Evolutionary conservation across 2,888 invertebrate species (phyloP).

Genomic region (Sepiola atlantica): DNA sequence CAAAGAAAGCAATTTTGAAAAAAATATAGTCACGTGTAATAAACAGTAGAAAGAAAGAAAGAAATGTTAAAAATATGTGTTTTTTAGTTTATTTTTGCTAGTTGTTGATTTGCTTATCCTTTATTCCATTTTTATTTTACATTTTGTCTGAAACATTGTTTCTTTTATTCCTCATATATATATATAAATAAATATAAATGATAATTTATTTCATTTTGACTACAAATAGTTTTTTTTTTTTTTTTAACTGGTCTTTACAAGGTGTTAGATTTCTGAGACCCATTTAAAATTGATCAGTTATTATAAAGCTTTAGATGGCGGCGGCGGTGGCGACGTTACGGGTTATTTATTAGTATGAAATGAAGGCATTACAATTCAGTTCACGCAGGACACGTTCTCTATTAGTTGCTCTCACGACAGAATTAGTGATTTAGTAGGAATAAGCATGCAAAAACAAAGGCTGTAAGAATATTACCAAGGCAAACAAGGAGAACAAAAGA

Average conservation of each 20-base stretch:
- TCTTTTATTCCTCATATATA: no score
- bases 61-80: no score
- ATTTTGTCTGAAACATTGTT: no score
- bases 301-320: not conserved
- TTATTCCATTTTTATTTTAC: no score
- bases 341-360: not conserved
- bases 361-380: not conserved
- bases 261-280: not conserved
- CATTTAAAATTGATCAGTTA: not conserved
- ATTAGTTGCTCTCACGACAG: not conserved
- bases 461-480: not conserved
- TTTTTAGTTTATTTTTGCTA: no score
- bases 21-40: no score
- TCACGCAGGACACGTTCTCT: not conserved
- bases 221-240: no score
- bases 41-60: no score
- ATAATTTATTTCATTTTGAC: no score
- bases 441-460: not conserved
- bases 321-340: not conserved
- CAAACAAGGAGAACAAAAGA: constrained; percentile 18
- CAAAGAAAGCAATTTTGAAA: no score
- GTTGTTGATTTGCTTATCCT: no score
- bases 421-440: not conserved
- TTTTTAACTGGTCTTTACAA: not conserved
- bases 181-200: no score